A percentile compares a stretch with the other conserved stretches of the same genome.
phyloP scores from a whole-genome alignment of 2,797 vertebrate species.

The Pseudocheirus occidentalis region DNA sequence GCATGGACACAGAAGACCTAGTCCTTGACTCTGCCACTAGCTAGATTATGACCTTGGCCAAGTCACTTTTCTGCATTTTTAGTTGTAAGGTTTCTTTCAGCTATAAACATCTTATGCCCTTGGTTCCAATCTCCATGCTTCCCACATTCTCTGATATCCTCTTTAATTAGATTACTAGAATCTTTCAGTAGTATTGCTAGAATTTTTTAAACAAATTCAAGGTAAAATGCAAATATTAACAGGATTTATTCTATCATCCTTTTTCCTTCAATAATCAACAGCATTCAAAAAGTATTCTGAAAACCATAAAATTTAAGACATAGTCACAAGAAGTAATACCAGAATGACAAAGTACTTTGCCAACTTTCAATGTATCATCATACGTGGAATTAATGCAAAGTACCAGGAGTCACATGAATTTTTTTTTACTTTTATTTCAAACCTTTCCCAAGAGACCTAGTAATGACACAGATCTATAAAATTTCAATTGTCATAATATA shows the following conservation, averaged over 20 bases:
- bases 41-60: neutral
- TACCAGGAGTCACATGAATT: conserved; percentile 3
- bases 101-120: neutral
- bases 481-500: neutral
- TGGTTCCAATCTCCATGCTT: neutral
- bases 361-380: conserved; percentile 6
- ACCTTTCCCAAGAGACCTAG: conserved; percentile 39
- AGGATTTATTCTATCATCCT: neutral
- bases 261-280: conserved; percentile 8
- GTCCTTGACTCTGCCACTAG: neutral
- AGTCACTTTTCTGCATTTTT: neutral
- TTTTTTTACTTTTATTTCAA: conserved; percentile 11
- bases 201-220: conserved; percentile 11
- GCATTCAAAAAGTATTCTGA: neutral
- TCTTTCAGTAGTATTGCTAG: neutral
- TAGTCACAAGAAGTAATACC: conserved; percentile 2
- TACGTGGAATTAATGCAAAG: conserved; percentile 35
- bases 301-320: neutral
- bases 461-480: neutral
- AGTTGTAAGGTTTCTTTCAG: neutral
- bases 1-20: neutral
- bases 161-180: neutral
- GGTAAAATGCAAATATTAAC: neutral
- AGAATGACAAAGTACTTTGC: neutral
- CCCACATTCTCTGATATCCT: neutral